Percentiles rank a stretch among this genome's conserved stretches.
phyloP scores from a whole-genome alignment of 2,888 invertebrate genomes.

The Malthinus seriepunctatus region DNA sequence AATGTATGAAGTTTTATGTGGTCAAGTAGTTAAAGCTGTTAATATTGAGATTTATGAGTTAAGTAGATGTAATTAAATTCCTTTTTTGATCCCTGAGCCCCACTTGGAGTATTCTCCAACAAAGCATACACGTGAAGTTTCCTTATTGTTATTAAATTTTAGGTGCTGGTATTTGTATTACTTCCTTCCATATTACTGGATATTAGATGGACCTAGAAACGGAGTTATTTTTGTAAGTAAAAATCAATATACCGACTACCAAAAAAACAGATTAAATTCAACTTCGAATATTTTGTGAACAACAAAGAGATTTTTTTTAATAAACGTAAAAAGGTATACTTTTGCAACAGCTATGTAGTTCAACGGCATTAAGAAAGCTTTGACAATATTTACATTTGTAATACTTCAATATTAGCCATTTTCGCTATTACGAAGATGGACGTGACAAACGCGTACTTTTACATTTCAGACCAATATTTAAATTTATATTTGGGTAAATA shows the following conservation, averaged over 20 bases:
- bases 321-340: too few relatives aligned
- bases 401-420: neutral
- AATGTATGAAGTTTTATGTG: too few relatives aligned
- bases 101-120: neutral
- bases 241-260: neutral
- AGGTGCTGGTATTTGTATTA: conserved; percentile 88
- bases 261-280: neutral
- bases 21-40: too few relatives aligned
- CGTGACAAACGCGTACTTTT: neutral
- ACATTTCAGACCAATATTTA: neutral
- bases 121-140: neutral
- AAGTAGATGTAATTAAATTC: too few relatives aligned
- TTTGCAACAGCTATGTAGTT: neutral
- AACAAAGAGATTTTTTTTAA: too few relatives aligned
- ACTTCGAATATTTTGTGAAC: neutral
- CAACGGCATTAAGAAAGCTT: neutral
- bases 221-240: conserved; percentile 75
- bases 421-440: neutral
- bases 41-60: too few relatives aligned
- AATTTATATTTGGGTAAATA: too few relatives aligned
- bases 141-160: neutral
- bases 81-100: too few relatives aligned
- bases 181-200: conserved; percentile 81
- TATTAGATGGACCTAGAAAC: conserved; percentile 85
- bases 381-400: neutral